phyloP scores from a whole-genome alignment of 1,140 invertebrate species.

The Propsilocerus akamusi region DNA sequence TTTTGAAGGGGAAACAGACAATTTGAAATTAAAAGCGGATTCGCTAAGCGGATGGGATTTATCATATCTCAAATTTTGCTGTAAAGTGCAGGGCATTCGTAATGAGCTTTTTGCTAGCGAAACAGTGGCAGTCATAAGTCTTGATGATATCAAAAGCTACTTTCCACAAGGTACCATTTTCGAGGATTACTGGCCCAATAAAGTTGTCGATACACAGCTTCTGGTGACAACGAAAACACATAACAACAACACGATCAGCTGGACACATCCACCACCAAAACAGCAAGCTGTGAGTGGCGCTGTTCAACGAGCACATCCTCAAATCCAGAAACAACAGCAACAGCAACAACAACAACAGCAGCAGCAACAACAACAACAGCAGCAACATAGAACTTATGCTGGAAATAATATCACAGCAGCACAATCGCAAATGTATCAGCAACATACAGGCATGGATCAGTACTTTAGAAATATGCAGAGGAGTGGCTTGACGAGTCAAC shows the following conservation, averaged over 20 bases:
- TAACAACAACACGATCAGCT: constrained; percentile 34
- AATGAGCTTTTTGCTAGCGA: constrained; percentile 81
- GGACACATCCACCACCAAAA: constrained; percentile 28
- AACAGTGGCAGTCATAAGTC: constrained; percentile 70
- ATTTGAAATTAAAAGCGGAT: constrained; percentile 66
- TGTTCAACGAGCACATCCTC: constrained; percentile 6
- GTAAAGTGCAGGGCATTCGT: constrained; percentile 80
- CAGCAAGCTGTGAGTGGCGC: constrained; percentile 21
- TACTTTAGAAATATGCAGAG: background rate
- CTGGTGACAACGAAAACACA: constrained; percentile 37
- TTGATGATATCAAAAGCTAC: constrained; percentile 77
- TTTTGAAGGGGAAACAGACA: constrained; percentile 82
- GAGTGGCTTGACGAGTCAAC: background rate
- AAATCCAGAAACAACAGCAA: background rate
- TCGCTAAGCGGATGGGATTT: constrained; percentile 77
- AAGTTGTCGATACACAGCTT: constrained; percentile 58
- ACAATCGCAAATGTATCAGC: background rate
- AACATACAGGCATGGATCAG: background rate
- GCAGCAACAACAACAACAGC: constrained; percentile 18
- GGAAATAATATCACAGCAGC: constrained; percentile 12
- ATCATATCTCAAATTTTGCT: constrained; percentile 83
- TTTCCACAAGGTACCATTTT: constrained; percentile 75
- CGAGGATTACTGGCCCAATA: constrained; percentile 76
- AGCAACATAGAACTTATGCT: constrained; percentile 15
- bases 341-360: constrained; percentile 21